Percentiles rank a stretch among this genome's conserved stretches.
phyloP scores from a whole-genome alignment of 2,888 invertebrate genomes.

The Epicampocera succincta region DNA sequence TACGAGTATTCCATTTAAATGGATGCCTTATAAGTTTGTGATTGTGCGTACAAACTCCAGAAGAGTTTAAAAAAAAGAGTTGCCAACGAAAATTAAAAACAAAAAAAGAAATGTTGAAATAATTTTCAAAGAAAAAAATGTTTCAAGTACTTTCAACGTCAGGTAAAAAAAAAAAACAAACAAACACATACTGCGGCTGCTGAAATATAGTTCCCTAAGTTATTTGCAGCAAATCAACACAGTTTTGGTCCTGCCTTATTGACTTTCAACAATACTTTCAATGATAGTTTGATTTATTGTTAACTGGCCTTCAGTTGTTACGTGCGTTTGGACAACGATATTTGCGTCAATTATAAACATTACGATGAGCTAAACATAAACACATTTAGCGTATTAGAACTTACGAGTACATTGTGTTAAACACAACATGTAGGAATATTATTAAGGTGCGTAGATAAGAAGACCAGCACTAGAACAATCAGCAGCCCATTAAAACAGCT shows the following conservation, averaged over 20 bases:
- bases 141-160: not conserved
- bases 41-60: constrained; percentile 30
- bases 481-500: not conserved
- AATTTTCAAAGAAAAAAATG: constrained; percentile 8
- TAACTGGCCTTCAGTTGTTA: constrained; percentile 1
- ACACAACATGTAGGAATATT: constrained; percentile 18
- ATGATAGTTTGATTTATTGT: constrained; percentile 24
- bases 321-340: not conserved
- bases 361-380: constrained; percentile 4
- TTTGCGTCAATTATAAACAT: constrained; percentile 36
- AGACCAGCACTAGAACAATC: not conserved
- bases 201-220: not conserved
- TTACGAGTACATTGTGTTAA: not conserved
- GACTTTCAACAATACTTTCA: not conserved
- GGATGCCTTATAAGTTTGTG: not conserved
- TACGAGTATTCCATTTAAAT: not conserved
- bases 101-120: not conserved
- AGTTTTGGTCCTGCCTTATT: not conserved
- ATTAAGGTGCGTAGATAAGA: constrained; percentile 14
- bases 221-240: constrained; percentile 4
- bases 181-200: not conserved
- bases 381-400: not conserved
- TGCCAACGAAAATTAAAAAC: not conserved
- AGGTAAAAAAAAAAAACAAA: not conserved
- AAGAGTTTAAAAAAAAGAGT: constrained; percentile 13